phyloP scores from a whole-genome alignment of 1,140 invertebrate species.

The Megalopta genalis region DNA sequence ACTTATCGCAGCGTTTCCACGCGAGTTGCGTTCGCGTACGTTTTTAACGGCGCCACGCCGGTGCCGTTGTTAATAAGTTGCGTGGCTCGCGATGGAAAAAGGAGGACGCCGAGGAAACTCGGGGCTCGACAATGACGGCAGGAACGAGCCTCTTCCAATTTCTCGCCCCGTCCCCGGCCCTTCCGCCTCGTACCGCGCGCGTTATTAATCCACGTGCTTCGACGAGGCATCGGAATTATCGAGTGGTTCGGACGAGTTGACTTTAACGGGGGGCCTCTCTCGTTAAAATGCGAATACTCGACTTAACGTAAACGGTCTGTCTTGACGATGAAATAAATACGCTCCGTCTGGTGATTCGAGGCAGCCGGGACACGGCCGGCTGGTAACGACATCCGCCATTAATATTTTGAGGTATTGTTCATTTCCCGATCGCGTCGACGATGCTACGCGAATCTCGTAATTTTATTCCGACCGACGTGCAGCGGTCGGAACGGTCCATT shows the following conservation, averaged over 20 bases:
- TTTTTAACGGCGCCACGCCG: too few relatives aligned
- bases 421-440: neutral
- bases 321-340: slow-evolving; percentile 68
- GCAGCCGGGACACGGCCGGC: too few relatives aligned
- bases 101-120: neutral
- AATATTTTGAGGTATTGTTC: neutral
- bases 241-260: slow-evolving; percentile 52
- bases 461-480: too few relatives aligned
- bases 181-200: slow-evolving; percentile 24
- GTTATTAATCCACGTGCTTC: slow-evolving; percentile 59
- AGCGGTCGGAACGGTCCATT: too few relatives aligned
- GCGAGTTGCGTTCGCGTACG: too few relatives aligned
- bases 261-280: slow-evolving; percentile 62
- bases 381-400: slow-evolving; percentile 10
- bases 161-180: neutral
- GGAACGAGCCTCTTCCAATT: neutral
- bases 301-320: slow-evolving; percentile 68
- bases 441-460: neutral
- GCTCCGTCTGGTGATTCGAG: neutral
- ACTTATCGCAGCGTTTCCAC: too few relatives aligned
- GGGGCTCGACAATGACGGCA: neutral
- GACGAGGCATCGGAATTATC: slow-evolving; percentile 69
- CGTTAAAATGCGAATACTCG: slow-evolving; percentile 74
- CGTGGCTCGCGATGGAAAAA: neutral
- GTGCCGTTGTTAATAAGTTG: slow-evolving; percentile 12